Base-by-base conservation (phyloP, 2,888 invertebrate species). In the Formica aserva region DNA sequence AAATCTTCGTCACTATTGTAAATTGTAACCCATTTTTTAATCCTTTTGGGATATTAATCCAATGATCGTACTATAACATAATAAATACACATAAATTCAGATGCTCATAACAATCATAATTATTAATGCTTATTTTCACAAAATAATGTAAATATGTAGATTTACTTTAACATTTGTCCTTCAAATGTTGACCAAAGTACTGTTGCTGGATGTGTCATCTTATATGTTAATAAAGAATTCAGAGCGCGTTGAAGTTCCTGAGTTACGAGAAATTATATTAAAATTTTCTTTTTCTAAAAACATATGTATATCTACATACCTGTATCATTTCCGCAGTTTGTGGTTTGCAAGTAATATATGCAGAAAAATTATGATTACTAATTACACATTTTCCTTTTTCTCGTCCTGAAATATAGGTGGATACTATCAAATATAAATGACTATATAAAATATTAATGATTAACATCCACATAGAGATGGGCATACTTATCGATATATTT, bases 11-110 rank as follows among this genome's bases (percentile, higher is more conserved):
- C 32, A 0, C 26, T 26, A 26, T 26, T 26, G 26, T 26, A 26
- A 26, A 26, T 26, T 26, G 26, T 26, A 26, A 26, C 26, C 92
- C 63, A 26, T 26, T 62, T 93, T 91, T 55, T 93, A 94, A 85
- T 96, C 96, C 92, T 97, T 97, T 0, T 96, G 96, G 1, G 97
- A 96, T 76, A 97, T 96, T 1, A 97, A 94, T 83, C 97, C 96
- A 87, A 96, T 96, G 38, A 97, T 97, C 80, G 97, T 96, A 87
- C 97, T 97, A 94, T 76, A 91, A 91, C 86, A 82, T 57, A 63
- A 52, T 66, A 72, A 75, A 80, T 45, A 71, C 18, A 74, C 63
- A 82, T 81, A 80, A 84, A 35, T 63, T 67, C 26, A 45, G 26
- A 38, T 66, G 81, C 29, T 67, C 26, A 26, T 26, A 26, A 26